Evolutionary conservation across 2,888 invertebrate genomes (phyloP).

Genomic region (Alsophila aescularia): DNA sequence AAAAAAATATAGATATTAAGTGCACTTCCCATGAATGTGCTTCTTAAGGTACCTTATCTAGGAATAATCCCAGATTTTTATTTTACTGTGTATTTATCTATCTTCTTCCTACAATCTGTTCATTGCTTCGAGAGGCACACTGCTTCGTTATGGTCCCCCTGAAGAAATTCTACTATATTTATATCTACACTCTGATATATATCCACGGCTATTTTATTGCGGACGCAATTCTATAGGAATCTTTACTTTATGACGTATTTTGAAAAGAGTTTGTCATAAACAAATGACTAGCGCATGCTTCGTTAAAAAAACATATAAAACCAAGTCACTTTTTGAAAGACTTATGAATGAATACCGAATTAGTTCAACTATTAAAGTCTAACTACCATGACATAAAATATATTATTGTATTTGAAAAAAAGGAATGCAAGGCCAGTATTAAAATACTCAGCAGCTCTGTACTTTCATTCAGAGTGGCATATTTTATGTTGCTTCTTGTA

Average conservation of each 20-base stretch:
- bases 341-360: no score
- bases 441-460: no score
- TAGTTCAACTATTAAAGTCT: no score
- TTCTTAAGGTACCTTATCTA: constrained; percentile 73
- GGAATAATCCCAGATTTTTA: constrained; percentile 68
- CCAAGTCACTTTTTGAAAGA: no score
- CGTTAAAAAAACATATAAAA: no score
- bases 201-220: constrained; percentile 59
- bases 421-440: no score
- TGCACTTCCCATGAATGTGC: constrained; percentile 83
- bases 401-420: no score
- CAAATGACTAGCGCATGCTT: background rate
- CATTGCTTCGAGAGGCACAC: constrained; percentile 79
- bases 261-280: background rate
- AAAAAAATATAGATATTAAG: constrained; percentile 67
- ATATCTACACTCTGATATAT: constrained; percentile 55
- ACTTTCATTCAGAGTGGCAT: no score
- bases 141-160: constrained; percentile 70
- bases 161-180: constrained; percentile 61
- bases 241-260: background rate
- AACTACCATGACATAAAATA: no score
- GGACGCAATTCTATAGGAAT: constrained; percentile 56
- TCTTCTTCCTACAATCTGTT: constrained; percentile 66
- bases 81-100: constrained; percentile 65
- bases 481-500: no score